Evolutionary conservation across 2,113 vertebrate species (phyloP).

Genomic region (Pavo muticus): DNA sequence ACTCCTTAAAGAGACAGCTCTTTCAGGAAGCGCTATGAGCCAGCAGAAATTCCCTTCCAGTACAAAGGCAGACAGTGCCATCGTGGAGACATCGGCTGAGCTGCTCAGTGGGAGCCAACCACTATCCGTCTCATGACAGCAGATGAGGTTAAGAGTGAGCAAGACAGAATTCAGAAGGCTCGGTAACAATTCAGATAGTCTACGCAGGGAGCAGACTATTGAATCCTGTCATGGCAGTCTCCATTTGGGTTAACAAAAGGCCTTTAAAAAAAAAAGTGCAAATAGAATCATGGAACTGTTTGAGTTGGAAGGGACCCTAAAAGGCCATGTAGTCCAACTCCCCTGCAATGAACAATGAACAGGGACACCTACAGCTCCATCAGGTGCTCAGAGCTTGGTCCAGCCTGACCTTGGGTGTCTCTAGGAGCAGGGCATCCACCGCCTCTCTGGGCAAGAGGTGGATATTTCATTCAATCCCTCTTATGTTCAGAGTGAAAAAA

Average conservation of each 20-base stretch:
- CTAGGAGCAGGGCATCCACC: no score
- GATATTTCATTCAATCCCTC: neutral
- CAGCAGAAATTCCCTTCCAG: conserved; percentile 51
- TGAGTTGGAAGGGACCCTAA: no score
- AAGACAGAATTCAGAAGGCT: neutral
- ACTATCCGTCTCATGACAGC: neutral
- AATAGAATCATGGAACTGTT: neutral
- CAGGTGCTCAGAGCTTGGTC: no score
- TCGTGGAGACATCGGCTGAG: neutral
- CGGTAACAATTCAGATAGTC: neutral
- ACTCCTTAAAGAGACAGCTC: conserved; percentile 76
- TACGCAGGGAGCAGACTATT: neutral
- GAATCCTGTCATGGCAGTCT: neutral
- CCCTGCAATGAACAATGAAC: no score
- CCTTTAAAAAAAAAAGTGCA: neutral
- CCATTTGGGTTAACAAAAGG: neutral
- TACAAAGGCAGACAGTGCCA: conserved; percentile 42
- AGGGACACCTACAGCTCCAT: no score
- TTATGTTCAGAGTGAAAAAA: neutral
- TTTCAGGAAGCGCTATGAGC: conserved; percentile 61
- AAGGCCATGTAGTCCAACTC: no score
- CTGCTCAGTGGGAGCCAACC: neutral
- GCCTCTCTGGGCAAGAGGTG: neutral
- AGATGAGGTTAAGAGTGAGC: neutral
- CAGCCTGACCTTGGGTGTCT: no score